Base-by-base conservation (phyloP, 2,797 vertebrate species). In the Naso thynnoides region DNA sequence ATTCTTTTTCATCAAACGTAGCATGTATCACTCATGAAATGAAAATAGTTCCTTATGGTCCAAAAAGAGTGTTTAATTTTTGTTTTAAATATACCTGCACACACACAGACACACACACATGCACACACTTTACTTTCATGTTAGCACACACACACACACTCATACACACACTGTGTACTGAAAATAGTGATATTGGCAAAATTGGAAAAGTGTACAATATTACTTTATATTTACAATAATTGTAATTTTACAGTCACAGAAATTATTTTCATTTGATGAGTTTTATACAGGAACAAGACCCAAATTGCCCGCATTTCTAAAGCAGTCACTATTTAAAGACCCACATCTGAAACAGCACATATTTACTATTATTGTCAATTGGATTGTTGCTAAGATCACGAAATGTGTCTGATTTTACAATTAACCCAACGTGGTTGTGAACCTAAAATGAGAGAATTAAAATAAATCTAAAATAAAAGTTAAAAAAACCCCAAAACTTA, bases 231-330 rank as follows among this genome's bases (percentile, higher is more conserved):
- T 54, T 67, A 73, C 7, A 24, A 70, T 66, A 85, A 83, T 42
- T n/a, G 3, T 44, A 2, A 52, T 74, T 77, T 65, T 23, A 72
- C 23, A 81, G 60, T 75, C 57, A 52, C 67, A 73, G 53, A 79
- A 63, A 85, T 89, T 86, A 88, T 91, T 92, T 91, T 92, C 83
- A 91, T 90, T 92, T 88, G 56, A 87, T 91, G 89, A 86, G 86
- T 91, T 90, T 84, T 70, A 82, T 87, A 87, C 69, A 81, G 70
- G 64, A 86, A 83, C 77, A 33, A 81, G 64, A 74, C 21, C 29
- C 70, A 66, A 70, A 70, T 15, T 79, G 71, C 63, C 65, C 44
- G 39, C 56, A 70, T 82, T 85, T 87, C 76, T 86, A 50, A 89
- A 89, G 79, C 84, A 88, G 83, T 90, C 86, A 83, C 72, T 79